Base-by-base conservation (phyloP, 2,113 vertebrate species). In the Numenius arquata region DNA sequence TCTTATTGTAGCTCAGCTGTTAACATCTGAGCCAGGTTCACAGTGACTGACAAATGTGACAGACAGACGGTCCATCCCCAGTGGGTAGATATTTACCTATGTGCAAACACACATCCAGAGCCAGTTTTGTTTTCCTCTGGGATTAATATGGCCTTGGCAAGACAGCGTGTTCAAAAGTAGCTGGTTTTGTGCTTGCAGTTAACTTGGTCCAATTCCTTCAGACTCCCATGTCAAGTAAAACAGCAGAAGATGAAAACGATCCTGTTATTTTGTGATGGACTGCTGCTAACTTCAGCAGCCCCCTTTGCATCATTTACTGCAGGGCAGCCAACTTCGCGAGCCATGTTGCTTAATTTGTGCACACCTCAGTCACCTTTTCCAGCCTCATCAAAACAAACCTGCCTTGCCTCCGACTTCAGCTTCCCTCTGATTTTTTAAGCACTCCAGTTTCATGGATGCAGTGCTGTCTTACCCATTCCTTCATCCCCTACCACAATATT, bases 181-280 rank as follows among this genome's bases (percentile, higher is more conserved):
- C 70, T 89, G 32, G 87, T 89, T 34, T 75, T 21, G 8, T 71
- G 32, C 52, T 61, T 5, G 2, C 41, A 30, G 26, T 74, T 92
- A 29, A n/a, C 50, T 66, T 73, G 43, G 38, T 78, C 27, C 38
- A 34, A 6, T 84, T 83, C 56, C 83, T 84, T 56, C 73, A 78
- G 80, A 40, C 21, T 81, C 55, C 45, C 27, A 10, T 50, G 47
- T 71, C 50, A 40, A 34, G 26, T 71, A 58, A 61, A 90, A 40
- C 38, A 1, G 0, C 18, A 56, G 34, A 71, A 73, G n/a, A 22
- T 71, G 32, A 30, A 52, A 86, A 78, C 0, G 0, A 25, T 81
- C 15, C 63, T 0, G 0, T 87, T 89, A 23, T 30, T 78, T 85
- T 76, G 40, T 85, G 61, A 6, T 1, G 1, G 25, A 30, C 40